These are phyloP conservation scores for Pseudorasbora parva DNA, from an alignment of 2,113 vertebrate genomes.

Conservation along the genomic window DNA sequence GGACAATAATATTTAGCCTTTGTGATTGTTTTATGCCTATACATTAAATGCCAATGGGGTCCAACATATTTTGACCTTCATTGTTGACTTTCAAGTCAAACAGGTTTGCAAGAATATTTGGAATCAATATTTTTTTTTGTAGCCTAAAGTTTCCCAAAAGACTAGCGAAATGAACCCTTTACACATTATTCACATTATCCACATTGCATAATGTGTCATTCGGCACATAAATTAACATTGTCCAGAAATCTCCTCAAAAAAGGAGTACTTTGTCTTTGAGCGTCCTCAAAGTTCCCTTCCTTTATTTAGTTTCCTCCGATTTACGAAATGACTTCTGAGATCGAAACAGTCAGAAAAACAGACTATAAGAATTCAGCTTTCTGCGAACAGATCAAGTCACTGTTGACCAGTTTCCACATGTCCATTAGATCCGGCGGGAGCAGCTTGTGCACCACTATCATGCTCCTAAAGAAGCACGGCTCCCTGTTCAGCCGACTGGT, in stretches of 20 bases:
- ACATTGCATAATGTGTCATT: not conserved
- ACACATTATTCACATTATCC: not conserved
- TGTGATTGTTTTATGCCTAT: not conserved
- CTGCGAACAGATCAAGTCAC: slow-evolving; percentile 86
- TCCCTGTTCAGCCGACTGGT: slow-evolving; percentile 92
- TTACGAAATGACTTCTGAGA: not conserved
- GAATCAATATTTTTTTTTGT: not conserved
- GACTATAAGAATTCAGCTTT: slow-evolving; percentile 82
- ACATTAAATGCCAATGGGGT: not conserved
- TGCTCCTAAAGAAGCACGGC: slow-evolving; percentile 90
- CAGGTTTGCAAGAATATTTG: too few relatives aligned
- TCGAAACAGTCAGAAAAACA: not conserved
- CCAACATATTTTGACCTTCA: not conserved
- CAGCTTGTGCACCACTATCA: slow-evolving; percentile 97
- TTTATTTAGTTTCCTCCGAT: not conserved
- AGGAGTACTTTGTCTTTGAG: slow-evolving; percentile 55
- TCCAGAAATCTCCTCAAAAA: slow-evolving; percentile 60
- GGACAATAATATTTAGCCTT: not conserved
- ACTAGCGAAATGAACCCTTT: not conserved
- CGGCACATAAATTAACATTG: slow-evolving; percentile 52
- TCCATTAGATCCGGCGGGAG: slow-evolving; percentile 83
- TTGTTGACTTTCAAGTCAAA: not conserved
- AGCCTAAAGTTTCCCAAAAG: not conserved
- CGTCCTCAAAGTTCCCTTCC: slow-evolving; percentile 27
- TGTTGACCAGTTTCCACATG: slow-evolving; percentile 93